Base-by-base conservation (phyloP, 1,140 invertebrate genomes). In the Melitaea cinxia region DNA sequence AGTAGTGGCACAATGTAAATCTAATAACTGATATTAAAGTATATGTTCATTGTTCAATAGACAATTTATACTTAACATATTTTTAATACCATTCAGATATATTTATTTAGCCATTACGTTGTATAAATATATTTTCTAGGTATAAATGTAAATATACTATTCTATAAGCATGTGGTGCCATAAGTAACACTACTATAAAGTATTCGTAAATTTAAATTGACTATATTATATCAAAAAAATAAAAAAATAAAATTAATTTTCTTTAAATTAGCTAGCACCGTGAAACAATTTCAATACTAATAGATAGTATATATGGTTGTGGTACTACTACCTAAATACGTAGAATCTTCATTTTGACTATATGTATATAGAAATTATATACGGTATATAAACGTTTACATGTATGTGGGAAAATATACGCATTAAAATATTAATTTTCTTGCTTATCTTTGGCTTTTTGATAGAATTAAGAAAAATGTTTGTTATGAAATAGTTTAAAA, bases 91-190 rank as follows among this genome's bases (percentile, higher is more conserved):
- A 17, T 35, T 49, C 30, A 53, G 47, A 56, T 37, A 61, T 35
- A 3, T 61, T 61, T 45, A 57, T 59, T 24, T 47, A 47, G 39
- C 39, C 10, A n/a, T 61, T 57, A 28, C 35, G 49, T 28, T 58
- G 24, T 74, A 62, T 78, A 71, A 65, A 70, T 68, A 71, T 58
- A 67, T 49, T 58, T 56, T 66, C 52, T 54, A 53, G 56, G 53
- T 37, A 42, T 71, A 67, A 56, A 61, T 77, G 73, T 82, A 82
- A 72, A 79, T 83, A 82, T 75, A 67, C 74, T 80, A 75, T 88
- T 84, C 84, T 90, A 33, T 84, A 87, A 88, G 88, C 86, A 88
- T 88, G 78, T 81, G 81, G 88, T 90, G 88, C 88, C 88, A 90
- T 90, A 90, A 87, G 78, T 82, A 80, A 86, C 78, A 82, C 79